phyloP scores from a whole-genome alignment of 2,113 vertebrate species.

The Apistogramma diplotaenia region DNA sequence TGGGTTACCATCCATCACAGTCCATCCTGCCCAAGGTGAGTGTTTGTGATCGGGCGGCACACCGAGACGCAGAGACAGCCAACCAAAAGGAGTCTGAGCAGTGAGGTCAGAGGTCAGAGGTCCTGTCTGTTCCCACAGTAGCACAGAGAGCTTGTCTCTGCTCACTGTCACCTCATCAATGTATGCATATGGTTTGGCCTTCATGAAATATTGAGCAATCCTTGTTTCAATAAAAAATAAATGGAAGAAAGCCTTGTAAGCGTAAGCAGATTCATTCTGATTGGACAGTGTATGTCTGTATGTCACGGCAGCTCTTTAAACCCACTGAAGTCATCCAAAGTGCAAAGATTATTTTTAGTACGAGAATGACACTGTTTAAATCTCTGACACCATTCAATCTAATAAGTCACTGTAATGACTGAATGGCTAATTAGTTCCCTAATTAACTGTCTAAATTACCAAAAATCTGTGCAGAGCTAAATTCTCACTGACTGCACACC shows the following conservation, averaged over 20 bases:
- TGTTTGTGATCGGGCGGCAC: constrained; percentile 57
- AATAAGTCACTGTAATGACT: constrained; percentile 53
- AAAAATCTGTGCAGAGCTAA: neutral
- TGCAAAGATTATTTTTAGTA: constrained; percentile 41
- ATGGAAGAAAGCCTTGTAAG: constrained; percentile 4
- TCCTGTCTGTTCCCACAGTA: constrained; percentile 68
- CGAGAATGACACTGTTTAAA: constrained; percentile 24
- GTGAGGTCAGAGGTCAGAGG: constrained; percentile 59
- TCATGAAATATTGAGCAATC: constrained; percentile 15
- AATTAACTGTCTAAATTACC: constrained; percentile 34
- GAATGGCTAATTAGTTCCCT: constrained; percentile 48
- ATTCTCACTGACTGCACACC: neutral
- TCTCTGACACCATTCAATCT: constrained; percentile 42
- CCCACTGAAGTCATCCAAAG: constrained; percentile 10
- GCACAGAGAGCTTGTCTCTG: constrained; percentile 59
- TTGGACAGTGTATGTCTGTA: neutral
- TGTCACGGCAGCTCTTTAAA: neutral
- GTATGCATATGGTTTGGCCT: constrained; percentile 24
- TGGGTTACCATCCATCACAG: constrained; percentile 57
- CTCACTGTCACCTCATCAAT: constrained; percentile 64
- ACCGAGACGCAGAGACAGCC: constrained; percentile 34
- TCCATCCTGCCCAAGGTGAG: constrained; percentile 64
- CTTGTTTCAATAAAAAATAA: constrained; percentile 1
- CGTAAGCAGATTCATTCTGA: constrained; percentile 5
- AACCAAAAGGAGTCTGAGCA: constrained; percentile 12